These are phyloP conservation scores for Agrochola macilenta DNA, from an alignment of 2,888 invertebrate species.

Conservation along the genomic window DNA sequence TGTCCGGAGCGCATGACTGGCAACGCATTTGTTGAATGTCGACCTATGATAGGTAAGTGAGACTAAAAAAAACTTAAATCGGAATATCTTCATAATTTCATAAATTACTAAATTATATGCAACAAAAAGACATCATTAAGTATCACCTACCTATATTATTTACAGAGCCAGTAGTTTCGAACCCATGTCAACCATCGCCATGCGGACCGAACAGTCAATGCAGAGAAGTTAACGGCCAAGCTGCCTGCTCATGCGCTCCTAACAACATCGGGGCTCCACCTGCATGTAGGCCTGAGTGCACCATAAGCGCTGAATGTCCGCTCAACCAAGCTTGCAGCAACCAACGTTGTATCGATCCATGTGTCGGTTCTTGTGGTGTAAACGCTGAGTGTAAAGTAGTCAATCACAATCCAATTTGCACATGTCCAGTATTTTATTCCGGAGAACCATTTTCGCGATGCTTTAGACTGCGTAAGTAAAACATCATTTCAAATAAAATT, in stretches of 20 bases:
- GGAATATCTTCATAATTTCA: neutral
- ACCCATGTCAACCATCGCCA: slow-evolving; percentile 92
- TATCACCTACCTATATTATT: slow-evolving; percentile 42
- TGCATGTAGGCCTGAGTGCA: slow-evolving; percentile 93
- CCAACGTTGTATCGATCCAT: slow-evolving; percentile 94
- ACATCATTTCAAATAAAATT: neutral
- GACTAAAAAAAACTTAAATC: neutral
- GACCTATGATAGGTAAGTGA: slow-evolving; percentile 87
- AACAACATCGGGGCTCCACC: slow-evolving; percentile 92
- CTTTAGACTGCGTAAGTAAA: slow-evolving; percentile 88
- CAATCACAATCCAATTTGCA: slow-evolving; percentile 94
- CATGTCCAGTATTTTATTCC: slow-evolving; percentile 91
- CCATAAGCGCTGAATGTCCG: slow-evolving; percentile 93
- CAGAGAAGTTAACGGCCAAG: slow-evolving; percentile 91
- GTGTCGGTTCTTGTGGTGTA: slow-evolving; percentile 93
- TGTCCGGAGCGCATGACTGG: slow-evolving; percentile 92
- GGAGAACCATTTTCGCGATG: slow-evolving; percentile 93
- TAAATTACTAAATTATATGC: neutral
- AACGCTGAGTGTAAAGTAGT: slow-evolving; percentile 94
- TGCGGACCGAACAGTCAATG: slow-evolving; percentile 92
- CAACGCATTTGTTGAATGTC: slow-evolving; percentile 93
- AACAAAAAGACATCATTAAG: neutral
- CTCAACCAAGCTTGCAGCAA: slow-evolving; percentile 93
- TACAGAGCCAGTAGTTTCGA: slow-evolving; percentile 88
- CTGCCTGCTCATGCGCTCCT: slow-evolving; percentile 93